Conservation (phyloP, 2,797 vertebrate species). For the Muscicapa striata region DNA sequence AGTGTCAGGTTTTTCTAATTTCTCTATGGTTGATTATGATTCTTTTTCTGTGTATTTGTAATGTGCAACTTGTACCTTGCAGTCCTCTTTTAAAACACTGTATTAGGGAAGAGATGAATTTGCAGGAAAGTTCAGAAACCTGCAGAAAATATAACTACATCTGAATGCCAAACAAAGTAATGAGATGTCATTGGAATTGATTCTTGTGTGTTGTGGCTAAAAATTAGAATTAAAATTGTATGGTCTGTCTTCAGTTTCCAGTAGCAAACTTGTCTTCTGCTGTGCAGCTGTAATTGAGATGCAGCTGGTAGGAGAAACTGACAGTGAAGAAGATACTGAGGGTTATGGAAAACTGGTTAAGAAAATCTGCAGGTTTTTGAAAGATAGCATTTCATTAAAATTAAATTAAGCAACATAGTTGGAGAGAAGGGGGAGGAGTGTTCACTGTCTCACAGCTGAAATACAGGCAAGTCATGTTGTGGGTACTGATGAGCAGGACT, state of each 20-base stretch:
- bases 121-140: not conserved
- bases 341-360: not conserved
- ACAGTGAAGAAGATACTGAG: not conserved
- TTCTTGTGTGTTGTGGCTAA: not conserved
- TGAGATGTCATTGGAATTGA: not conserved
- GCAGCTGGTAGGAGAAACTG: not conserved
- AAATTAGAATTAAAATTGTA: not conserved
- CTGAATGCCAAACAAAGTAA: not conserved
- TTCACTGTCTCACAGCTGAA: not conserved
- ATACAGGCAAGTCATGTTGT: not conserved
- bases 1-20: not conserved
- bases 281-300: not conserved
- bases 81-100: not conserved
- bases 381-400: constrained; percentile 6
- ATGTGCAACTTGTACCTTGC: not conserved
- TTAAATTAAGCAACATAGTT: not conserved
- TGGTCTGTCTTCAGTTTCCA: not conserved
- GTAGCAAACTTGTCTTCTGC: not conserved
- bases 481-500: not conserved
- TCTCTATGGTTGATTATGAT: not conserved
- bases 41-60: not conserved
- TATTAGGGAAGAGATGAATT: not conserved
- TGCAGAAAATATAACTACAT: not conserved
- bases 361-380: not conserved
- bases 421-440: not conserved